Evolutionary conservation across 2,113 vertebrate species (phyloP).

Genomic region (Mormyrus lacerda): DNA sequence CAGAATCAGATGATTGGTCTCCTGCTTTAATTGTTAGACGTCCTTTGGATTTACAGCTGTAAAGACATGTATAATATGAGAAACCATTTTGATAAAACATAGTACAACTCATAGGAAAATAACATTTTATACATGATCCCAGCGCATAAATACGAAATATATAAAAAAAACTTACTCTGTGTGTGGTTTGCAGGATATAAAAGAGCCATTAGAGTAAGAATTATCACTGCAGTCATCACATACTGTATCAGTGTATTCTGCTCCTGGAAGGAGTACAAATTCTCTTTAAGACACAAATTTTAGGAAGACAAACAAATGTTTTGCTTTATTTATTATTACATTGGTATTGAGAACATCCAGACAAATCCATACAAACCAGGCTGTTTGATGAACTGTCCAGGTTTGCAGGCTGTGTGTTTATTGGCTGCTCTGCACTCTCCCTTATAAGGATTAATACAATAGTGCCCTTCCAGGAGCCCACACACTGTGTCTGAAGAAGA

Average conservation of each 20-base stretch:
- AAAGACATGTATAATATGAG: not conserved
- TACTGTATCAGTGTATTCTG: conserved; percentile 17
- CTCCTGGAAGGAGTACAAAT: not conserved
- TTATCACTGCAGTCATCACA: conserved; percentile 23
- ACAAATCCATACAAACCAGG: no score
- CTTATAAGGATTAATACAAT: no score
- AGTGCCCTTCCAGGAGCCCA: no score
- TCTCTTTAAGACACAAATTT: not conserved
- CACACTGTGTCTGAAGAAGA: no score
- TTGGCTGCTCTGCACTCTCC: no score
- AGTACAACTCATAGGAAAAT: not conserved
- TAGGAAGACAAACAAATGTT: not conserved
- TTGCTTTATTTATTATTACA: no score
- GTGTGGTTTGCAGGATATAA: conserved; percentile 25
- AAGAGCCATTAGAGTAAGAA: conserved; percentile 32
- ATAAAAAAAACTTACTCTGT: conserved; percentile 17
- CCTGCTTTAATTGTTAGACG: not conserved
- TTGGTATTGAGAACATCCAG: not conserved
- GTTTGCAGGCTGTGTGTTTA: no score
- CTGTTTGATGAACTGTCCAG: no score
- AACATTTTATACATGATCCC: not conserved
- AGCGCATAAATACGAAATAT: not conserved
- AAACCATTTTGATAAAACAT: not conserved
- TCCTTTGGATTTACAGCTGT: conserved; percentile 2
- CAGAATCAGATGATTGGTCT: not conserved